Evolutionary conservation across 2,113 vertebrate species (phyloP).

Genomic region (Myrmecophaga tridactyla): DNA sequence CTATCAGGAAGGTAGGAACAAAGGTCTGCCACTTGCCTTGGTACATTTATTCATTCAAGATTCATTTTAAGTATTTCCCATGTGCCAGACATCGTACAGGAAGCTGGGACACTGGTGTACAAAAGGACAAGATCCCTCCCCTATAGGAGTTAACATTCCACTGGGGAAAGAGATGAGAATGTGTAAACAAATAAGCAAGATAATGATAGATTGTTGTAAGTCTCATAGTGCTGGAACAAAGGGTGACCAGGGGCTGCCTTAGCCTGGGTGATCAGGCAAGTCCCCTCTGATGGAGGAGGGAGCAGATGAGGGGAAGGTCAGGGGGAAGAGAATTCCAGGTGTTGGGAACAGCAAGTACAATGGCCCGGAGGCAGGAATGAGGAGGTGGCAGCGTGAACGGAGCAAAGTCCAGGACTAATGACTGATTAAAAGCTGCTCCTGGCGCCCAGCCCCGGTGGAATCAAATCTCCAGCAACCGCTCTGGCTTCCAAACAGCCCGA

Average conservation of each 20-base stretch:
- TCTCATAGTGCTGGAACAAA: background rate
- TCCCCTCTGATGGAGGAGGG: background rate
- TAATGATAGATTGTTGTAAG: background rate
- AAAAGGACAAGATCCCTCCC: background rate
- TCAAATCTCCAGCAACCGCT: background rate
- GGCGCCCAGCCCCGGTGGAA: slow-evolving; percentile 43
- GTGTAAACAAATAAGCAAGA: background rate
- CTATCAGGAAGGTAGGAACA: background rate
- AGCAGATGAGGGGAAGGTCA: background rate
- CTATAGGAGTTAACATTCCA: background rate
- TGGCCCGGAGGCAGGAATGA: background rate
- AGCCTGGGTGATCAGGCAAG: background rate
- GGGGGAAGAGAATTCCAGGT: background rate
- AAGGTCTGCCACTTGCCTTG: fast-evolving
- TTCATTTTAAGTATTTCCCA: background rate
- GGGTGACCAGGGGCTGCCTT: no score
- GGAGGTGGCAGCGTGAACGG: background rate
- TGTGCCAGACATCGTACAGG: background rate
- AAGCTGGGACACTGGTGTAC: background rate
- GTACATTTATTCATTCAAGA: background rate
- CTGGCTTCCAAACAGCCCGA: background rate
- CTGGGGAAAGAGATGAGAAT: background rate
- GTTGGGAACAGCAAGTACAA: background rate
- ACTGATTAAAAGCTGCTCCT: slow-evolving; percentile 14
- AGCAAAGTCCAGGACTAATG: background rate